A percentile compares a stretch with the other conserved stretches of the same genome.
Evolutionary conservation across 37 sponge, comb jelly and placozoan genomes (phyloP).

Genomic region (Cliona cf. orientalis): DNA sequence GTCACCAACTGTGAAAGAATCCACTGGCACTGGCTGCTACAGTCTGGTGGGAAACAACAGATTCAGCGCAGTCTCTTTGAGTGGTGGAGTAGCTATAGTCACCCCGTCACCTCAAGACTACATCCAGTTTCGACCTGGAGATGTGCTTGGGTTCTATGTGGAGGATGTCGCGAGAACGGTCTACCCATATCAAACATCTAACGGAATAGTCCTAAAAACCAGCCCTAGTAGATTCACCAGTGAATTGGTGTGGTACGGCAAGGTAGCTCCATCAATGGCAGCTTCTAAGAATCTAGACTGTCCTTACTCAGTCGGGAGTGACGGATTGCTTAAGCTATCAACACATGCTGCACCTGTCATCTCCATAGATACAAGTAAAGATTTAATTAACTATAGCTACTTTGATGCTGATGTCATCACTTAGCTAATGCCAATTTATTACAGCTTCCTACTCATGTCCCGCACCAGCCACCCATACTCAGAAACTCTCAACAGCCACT

Average conservation of each 20-base stretch:
- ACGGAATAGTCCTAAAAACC: slow-evolving; percentile 13
- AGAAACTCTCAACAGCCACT: no score
- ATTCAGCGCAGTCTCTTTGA: neutral
- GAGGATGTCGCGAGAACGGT: neutral
- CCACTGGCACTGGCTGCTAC: neutral
- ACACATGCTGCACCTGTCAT: slow-evolving; percentile 34
- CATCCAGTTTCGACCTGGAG: slow-evolving; percentile 33
- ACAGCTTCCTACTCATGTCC: no score
- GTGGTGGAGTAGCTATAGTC: neutral
- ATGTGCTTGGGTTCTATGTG: slow-evolving; percentile 49
- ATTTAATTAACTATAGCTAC: no score
- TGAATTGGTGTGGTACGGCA: slow-evolving; percentile 20
- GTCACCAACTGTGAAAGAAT: slow-evolving; percentile 1
- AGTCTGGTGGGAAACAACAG: slow-evolving; percentile 26
- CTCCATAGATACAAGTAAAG: no score
- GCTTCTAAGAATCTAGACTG: neutral
- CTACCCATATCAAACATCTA: neutral
- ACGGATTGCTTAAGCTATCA: neutral
- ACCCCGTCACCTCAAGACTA: slow-evolving; percentile 5
- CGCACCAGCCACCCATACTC: no score
- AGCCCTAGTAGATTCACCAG: neutral
- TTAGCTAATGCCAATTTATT: no score
- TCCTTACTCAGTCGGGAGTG: slow-evolving; percentile 21
- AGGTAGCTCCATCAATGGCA: neutral
- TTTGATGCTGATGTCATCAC: no score